Evolutionary conservation across 2,888 invertebrate species (phyloP).

Genomic region (Melieria picta): DNA sequence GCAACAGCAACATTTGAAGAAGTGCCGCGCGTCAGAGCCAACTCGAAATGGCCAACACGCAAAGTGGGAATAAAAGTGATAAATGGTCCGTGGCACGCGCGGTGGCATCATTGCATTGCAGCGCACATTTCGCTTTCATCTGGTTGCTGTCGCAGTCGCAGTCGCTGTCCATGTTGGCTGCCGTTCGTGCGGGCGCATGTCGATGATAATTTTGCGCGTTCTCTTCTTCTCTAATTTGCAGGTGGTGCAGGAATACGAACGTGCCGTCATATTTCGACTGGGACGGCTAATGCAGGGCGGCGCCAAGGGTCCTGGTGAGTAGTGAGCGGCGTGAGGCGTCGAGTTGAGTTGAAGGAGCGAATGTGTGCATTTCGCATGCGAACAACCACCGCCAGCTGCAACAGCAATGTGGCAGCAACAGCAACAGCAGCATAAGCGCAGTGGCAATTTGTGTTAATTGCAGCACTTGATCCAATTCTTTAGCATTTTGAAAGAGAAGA

Average conservation of each 20-base stretch:
- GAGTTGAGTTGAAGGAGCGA: not conserved
- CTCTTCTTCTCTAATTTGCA: constrained; percentile 60
- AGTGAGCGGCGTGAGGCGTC: not conserved
- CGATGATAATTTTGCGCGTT: not conserved
- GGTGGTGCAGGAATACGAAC: constrained; percentile 96
- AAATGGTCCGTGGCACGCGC: not conserved
- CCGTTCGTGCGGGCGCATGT: not conserved
- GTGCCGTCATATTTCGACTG: constrained; percentile 93
- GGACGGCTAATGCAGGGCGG: constrained; percentile 90
- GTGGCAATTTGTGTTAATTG: constrained; percentile 58
- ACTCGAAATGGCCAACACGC: too few species aligned
- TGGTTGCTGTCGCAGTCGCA: not conserved
- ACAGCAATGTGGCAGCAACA: constrained; percentile 17
- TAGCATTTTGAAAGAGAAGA: constrained; percentile 4
- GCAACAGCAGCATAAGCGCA: constrained; percentile 28
- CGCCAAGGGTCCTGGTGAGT: constrained; percentile 90
- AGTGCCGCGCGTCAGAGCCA: too few species aligned
- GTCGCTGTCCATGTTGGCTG: not conserved
- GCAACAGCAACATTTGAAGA: constrained; percentile 16
- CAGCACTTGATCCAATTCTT: constrained; percentile 59
- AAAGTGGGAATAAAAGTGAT: not conserved
- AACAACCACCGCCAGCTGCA: not conserved
- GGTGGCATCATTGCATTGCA: not conserved
- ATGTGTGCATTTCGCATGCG: not conserved
- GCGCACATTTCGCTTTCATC: not conserved